Percentiles rank a stretch among this genome's conserved stretches.
Evolutionary conservation across 64 coral and sea anemone genomes (phyloP).

Genomic region (Pachyseris speciosa): DNA sequence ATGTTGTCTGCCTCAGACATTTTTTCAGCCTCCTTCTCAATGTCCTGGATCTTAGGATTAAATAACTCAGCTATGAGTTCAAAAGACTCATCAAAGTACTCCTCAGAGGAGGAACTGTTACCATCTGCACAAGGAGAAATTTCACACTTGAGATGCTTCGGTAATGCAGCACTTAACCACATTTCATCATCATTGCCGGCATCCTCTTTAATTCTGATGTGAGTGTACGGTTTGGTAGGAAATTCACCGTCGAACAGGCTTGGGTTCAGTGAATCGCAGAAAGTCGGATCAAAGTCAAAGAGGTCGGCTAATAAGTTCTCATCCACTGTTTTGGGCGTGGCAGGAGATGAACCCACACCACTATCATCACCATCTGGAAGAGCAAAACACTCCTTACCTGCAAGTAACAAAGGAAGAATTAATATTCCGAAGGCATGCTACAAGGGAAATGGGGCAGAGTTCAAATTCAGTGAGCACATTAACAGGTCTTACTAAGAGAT

Average conservation of each 20-base stretch:
- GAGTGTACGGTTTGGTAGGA: background rate
- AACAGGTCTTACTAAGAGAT: no score
- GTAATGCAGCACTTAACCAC: background rate
- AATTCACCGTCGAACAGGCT: slow-evolving; percentile 24
- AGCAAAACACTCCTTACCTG: background rate
- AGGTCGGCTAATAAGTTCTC: background rate
- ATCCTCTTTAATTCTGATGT: slow-evolving; percentile 10
- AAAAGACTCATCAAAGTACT: background rate
- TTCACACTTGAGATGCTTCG: background rate
- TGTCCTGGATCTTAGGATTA: background rate
- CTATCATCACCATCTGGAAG: background rate
- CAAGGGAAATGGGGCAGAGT: no score
- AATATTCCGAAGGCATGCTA: no score
- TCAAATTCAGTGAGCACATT: no score
- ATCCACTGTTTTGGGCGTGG: background rate
- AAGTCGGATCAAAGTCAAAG: background rate
- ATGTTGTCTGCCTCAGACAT: no score
- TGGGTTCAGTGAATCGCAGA: background rate
- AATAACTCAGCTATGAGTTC: background rate
- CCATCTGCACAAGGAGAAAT: no score
- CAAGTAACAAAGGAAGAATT: background rate
- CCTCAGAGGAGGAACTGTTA: background rate
- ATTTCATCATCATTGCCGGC: background rate
- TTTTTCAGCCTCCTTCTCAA: background rate
- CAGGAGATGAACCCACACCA: background rate